Evolutionary conservation across 37 sponge, comb jelly and placozoan genomes (phyloP), one percentile per base, ranked within the genome.

Genomic region (Mnemiopsis leidyi): DNA sequence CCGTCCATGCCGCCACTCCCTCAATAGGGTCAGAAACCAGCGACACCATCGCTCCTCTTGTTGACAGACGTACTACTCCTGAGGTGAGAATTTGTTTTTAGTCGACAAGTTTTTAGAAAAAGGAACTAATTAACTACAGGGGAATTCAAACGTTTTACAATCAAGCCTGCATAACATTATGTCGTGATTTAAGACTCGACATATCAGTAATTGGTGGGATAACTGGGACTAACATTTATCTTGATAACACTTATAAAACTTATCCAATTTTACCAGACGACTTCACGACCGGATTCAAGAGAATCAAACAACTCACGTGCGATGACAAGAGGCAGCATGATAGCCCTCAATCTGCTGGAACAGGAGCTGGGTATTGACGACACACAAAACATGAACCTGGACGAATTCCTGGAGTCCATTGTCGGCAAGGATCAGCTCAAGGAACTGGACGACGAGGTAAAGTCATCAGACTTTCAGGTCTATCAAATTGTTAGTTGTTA

Each of bases 331-430:
- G 82, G 82, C 33, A 79, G 82, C 37, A 79, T 79, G 82, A 79
- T 79, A 79, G 82, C 82, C 21, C 82, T 79, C 20, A 79, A 79
- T 36, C 35, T 79, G 2, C 82, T 79, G 82, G 82, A 79, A 23
- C 82, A 79, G 82, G 82, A 79, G 3, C 82, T 79, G 82, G 82
- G 82, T 3, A 79, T 79, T 29, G 82, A 79, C 37, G 82, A 79
- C 21, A 79, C 33, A 1, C 7, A 79, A 16, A 2, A 79, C 36
- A 23, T 35, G 2, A 36, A 79, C 37, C 35, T 79, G 23, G 82
- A 79, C 37, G 82, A 36, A 23, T 20, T 79, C 37, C 37, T 79
- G 37, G 82, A 79, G 82, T 32, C 35, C 23, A 32, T 79, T 1
- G 82, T 79, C 31, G 82, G 82, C 33, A 79, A 79, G 82, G 82